These are phyloP conservation scores for Malurus leucopterus DNA, from an alignment of 2,797 vertebrate genomes.

Conservation along the genomic window DNA sequence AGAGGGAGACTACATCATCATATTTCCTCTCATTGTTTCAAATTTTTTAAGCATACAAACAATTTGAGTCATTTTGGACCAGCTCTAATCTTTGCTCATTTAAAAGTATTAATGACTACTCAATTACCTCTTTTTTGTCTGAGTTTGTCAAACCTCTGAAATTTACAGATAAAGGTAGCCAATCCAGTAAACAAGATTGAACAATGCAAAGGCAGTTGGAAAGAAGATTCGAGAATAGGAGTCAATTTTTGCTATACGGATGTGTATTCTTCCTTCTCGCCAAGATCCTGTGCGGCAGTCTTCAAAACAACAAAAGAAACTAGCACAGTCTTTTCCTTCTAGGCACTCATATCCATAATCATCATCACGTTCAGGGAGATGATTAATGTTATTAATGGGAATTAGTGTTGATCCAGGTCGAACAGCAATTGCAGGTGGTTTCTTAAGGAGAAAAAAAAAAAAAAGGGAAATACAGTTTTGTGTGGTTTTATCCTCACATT, in stretches of 20 bases:
- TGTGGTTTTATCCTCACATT: background rate
- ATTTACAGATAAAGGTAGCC: slow-evolving; percentile 91
- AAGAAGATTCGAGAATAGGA: slow-evolving; percentile 94
- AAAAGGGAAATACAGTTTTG: background rate
- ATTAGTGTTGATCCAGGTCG: slow-evolving; percentile 87
- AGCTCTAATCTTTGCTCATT: slow-evolving; percentile 9
- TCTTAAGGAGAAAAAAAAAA: slow-evolving; percentile 62
- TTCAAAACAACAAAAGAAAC: slow-evolving; percentile 96
- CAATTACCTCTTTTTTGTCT: background rate
- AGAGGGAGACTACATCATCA: slow-evolving; percentile 23
- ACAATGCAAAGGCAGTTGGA: slow-evolving; percentile 94
- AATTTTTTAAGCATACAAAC: background rate
- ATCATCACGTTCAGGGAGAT: slow-evolving; percentile 80
- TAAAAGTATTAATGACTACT: background rate
- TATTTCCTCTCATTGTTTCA: background rate
- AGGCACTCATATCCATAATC: slow-evolving; percentile 89
- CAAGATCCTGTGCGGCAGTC: slow-evolving; percentile 92
- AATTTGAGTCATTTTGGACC: background rate
- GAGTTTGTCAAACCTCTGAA: slow-evolving; percentile 26
- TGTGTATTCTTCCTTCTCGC: slow-evolving; percentile 92
- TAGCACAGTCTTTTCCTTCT: slow-evolving; percentile 92
- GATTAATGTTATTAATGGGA: slow-evolving; percentile 87
- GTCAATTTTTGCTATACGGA: slow-evolving; percentile 93
- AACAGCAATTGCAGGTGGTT: slow-evolving; percentile 78
- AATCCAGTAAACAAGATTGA: slow-evolving; percentile 96